Base-by-base conservation (phyloP, 2,113 vertebrate species). In the Orientallactaga bullata region DNA sequence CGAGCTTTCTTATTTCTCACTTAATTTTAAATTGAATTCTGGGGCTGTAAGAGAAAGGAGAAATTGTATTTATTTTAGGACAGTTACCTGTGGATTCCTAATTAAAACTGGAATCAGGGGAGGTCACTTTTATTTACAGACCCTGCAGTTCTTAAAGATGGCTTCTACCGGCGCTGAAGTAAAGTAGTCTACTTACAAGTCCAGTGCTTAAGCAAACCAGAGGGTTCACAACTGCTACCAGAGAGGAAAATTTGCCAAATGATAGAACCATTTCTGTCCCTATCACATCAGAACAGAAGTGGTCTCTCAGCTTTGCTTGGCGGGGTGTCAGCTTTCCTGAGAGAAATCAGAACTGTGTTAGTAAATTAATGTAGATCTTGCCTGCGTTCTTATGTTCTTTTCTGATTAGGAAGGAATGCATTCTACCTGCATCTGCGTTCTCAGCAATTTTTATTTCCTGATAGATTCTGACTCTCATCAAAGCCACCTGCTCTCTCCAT, bases 391-490 rank as follows among this genome's bases (percentile, higher is more conserved):
- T 72, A 28, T 86, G 69, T 78, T 89, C 96, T 92, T 85, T 94
- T 82, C 15, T 11, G 89, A 60, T 63, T 72, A 61, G 89, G 87
- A 95, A 86, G 90, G 55, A 26, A 32, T 8, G 32, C 84, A 18
- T 63, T 96, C 91, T 76, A 85, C 78, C 47, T 66, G 0, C 94
- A 60, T 69, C 69, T 61, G 83, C 97, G 94, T 97, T 83, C 93
- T 96, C 68, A 78, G 89, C 37, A 15, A 23, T 66, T 71, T 93
- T 74, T 23, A 9, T 83, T 47, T 91, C 83, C 65, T 42, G 11
- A 3, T 21, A 4, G 76, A 78, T 90, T 72, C 96, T 96, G 92
- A 94, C 81, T 61, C 89, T 60, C 85, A 96, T 92, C 94, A 95
- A 92, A 95, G 63, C 83, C 18, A 91, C 96, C 77, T 89, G 66